These are phyloP conservation scores for Eupristina koningsbergeri DNA, from an alignment of 1,140 invertebrate species.

Conservation along the genomic window DNA sequence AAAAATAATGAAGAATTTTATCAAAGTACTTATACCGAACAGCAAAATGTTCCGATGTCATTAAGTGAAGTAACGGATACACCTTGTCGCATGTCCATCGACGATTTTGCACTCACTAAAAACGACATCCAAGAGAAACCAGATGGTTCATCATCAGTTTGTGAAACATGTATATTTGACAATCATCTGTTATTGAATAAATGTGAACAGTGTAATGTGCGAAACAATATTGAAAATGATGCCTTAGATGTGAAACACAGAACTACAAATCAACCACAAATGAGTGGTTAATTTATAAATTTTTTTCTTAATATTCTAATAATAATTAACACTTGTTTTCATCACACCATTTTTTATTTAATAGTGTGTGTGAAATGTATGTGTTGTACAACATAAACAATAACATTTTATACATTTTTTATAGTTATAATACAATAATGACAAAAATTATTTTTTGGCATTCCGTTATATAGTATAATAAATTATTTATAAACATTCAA, in stretches of 20 bases:
- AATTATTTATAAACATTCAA: constrained; percentile 23
- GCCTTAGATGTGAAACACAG: constrained; percentile 59
- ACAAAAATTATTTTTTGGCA: constrained; percentile 13
- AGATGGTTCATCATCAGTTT: constrained; percentile 82
- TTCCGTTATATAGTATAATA: constrained; percentile 41
- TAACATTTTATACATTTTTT: constrained; percentile 13
- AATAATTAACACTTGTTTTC: constrained; percentile 1
- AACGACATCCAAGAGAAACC: constrained; percentile 59
- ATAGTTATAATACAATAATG: neutral
- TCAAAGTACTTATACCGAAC: constrained; percentile 82
- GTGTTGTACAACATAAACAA: constrained; percentile 11
- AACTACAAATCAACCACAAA: constrained; percentile 3
- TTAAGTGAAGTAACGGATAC: constrained; percentile 57
- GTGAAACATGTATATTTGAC: constrained; percentile 91
- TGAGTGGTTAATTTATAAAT: neutral
- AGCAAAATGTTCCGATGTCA: constrained; percentile 67
- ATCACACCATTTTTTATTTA: constrained; percentile 5
- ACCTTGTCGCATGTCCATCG: constrained; percentile 63
- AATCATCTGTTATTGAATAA: constrained; percentile 92
- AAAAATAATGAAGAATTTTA: constrained; percentile 81
- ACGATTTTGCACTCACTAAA: constrained; percentile 55
- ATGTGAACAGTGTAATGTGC: constrained; percentile 92
- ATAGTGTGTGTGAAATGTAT: neutral
- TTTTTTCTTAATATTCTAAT: constrained; percentile 28
- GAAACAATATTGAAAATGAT: constrained; percentile 65